These are phyloP conservation scores for Folsomia manolachei DNA, from an alignment of 2,888 invertebrate species.

Conservation along the genomic window DNA sequence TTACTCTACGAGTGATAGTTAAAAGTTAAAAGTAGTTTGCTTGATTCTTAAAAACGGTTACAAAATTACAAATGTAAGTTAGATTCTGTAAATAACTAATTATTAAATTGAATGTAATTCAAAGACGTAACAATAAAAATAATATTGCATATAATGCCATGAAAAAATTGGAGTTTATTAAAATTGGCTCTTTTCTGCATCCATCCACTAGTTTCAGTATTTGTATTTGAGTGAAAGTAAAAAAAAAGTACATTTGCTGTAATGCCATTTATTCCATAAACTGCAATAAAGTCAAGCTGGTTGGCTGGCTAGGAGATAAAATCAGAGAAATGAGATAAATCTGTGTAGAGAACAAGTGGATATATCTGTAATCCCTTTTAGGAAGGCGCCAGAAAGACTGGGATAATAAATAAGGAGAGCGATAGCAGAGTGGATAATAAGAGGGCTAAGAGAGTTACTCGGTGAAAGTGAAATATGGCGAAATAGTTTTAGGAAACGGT, in stretches of 20 bases:
- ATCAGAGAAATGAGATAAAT: constrained; percentile 5
- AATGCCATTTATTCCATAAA: not conserved
- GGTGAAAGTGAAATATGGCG: constrained; percentile 2
- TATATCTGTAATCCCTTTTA: constrained; percentile 7
- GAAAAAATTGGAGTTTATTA: too few relatives aligned
- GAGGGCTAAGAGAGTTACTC: constrained; percentile 8
- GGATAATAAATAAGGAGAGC: not conserved
- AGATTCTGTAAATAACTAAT: not conserved
- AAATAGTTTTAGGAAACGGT: constrained; percentile 3
- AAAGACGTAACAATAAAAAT: not conserved
- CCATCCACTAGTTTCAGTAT: too few relatives aligned
- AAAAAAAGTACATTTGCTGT: not conserved
- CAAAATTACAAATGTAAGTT: too few relatives aligned
- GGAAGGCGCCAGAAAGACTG: not conserved
- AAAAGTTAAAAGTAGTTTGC: too few relatives aligned
- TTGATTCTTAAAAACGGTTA: not conserved
- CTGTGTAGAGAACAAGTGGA: not conserved
- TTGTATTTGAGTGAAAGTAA: too few relatives aligned
- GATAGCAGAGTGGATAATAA: constrained; percentile 1
- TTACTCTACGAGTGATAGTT: not conserved
- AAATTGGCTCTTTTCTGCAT: too few relatives aligned
- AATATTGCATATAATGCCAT: too few relatives aligned
- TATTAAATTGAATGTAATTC: too few relatives aligned
- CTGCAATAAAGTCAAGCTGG: too few relatives aligned
- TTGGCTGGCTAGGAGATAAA: not conserved